Conservation (phyloP, 37 sponge, comb jelly and placozoan genomes). For the Spongilla lacustris region DNA sequence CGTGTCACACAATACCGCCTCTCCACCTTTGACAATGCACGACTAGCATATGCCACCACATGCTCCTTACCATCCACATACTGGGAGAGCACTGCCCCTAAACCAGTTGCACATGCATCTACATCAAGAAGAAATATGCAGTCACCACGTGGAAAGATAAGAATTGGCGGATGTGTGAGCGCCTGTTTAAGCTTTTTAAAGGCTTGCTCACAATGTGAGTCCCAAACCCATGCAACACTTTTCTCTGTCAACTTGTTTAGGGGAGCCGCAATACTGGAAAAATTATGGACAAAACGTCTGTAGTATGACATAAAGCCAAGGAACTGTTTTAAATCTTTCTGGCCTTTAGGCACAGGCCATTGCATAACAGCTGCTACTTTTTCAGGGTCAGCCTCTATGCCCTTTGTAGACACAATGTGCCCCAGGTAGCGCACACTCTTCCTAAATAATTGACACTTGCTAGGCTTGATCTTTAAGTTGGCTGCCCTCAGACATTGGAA, state of each 20-base stretch:
- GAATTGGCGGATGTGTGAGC: conserved; percentile 27
- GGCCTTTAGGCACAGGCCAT: no score
- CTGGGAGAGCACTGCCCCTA: background rate
- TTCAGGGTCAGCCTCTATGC: no score
- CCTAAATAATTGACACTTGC: no score
- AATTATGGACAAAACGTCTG: no score
- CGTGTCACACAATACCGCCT: conserved; percentile 27
- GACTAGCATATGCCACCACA: conserved; percentile 16
- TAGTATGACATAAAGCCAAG: no score
- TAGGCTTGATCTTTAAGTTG: no score
- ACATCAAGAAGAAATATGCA: conserved; percentile 11
- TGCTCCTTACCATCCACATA: conserved; percentile 9
- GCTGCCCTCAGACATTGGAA: no score
- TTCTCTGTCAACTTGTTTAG: conserved; percentile 23
- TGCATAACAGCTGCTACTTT: no score
- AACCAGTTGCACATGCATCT: background rate
- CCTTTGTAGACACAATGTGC: no score
- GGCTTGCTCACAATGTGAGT: background rate
- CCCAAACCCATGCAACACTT: conserved; percentile 8
- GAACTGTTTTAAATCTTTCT: no score
- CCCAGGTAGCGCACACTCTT: no score
- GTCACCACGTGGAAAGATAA: conserved; percentile 17
- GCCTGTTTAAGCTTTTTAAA: conserved; percentile 1
- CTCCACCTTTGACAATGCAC: conserved; percentile 6
- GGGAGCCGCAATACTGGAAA: conserved; percentile 33